Conservation (phyloP, 2,888 invertebrate species). For the Hipparchia semele region DNA sequence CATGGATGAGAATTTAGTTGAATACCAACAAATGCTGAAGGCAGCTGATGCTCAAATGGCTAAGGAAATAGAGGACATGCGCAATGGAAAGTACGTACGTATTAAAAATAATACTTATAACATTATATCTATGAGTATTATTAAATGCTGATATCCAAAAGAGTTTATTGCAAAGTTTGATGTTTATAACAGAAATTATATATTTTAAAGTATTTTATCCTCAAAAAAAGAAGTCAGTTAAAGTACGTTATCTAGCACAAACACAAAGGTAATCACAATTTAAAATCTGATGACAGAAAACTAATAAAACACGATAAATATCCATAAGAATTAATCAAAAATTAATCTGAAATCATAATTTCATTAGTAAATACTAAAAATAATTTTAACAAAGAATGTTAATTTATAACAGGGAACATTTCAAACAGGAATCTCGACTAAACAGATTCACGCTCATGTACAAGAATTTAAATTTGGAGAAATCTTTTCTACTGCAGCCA, state of each 20-base stretch:
- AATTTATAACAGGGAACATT: slow-evolving; percentile 83
- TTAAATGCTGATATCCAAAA: not conserved
- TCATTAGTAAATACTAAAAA: too few species aligned
- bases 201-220: too few species aligned
- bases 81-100: slow-evolving; percentile 86
- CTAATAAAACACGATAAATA: too few species aligned
- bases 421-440: slow-evolving; percentile 83
- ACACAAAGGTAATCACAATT: too few species aligned
- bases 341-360: too few species aligned
- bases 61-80: slow-evolving; percentile 91
- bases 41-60: slow-evolving; percentile 91
- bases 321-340: too few species aligned
- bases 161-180: too few species aligned
- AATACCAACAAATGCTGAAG: slow-evolving; percentile 86
- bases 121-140: not conserved
- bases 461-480: slow-evolving; percentile 84
- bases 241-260: too few species aligned
- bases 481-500: slow-evolving; percentile 87
- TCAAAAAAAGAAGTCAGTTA: too few species aligned
- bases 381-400: too few species aligned
- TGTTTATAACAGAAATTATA: too few species aligned
- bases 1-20: slow-evolving; percentile 86
- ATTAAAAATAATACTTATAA: slow-evolving; percentile 11
- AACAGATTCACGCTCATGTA: slow-evolving; percentile 77
- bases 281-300: too few species aligned